Percentiles rank a stretch among this genome's conserved stretches.
Conservation (phyloP, 2,113 vertebrate species). For the Lampris incognitus region DNA sequence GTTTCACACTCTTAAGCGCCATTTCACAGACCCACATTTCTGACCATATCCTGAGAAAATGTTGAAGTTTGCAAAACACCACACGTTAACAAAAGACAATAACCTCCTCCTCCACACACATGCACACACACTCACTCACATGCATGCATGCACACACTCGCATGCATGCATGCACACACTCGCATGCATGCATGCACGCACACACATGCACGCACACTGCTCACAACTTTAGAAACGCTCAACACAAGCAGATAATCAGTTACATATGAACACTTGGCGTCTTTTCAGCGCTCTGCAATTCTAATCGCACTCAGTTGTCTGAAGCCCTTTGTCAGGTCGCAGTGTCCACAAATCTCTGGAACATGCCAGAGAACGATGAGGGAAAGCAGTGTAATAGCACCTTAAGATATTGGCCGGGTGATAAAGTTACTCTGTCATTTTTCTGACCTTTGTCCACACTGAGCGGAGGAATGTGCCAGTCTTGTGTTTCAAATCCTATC, state of each 20-base stretch:
- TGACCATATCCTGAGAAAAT: no score
- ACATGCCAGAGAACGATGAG: not conserved
- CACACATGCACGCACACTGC: not conserved
- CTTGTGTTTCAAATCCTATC: conserved; percentile 12
- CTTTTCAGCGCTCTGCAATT: conserved; percentile 30
- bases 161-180: not conserved
- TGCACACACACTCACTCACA: not conserved
- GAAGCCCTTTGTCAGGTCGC: not conserved
- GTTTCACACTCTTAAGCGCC: no score
- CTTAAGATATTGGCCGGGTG: conserved; percentile 13
- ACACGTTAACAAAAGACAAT: no score
- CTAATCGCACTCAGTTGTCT: conserved; percentile 17
- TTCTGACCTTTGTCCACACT: not conserved
- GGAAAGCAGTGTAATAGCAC: not conserved
- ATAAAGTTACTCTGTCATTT: conserved; percentile 10
- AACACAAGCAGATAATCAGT: conserved; percentile 36
- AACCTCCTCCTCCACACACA: no score
- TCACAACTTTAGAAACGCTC: conserved; percentile 17
- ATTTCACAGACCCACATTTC: no score
- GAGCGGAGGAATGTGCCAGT: conserved; percentile 6
- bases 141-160: not conserved
- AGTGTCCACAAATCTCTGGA: conserved; percentile 27
- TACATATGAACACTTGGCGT: conserved; percentile 36
- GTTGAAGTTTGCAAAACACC: no score
- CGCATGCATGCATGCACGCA: not conserved